Percentiles rank a stretch among this genome's conserved stretches.
phyloP scores from a whole-genome alignment of 1,140 invertebrate genomes.

The Meloidogyne exigua region DNA sequence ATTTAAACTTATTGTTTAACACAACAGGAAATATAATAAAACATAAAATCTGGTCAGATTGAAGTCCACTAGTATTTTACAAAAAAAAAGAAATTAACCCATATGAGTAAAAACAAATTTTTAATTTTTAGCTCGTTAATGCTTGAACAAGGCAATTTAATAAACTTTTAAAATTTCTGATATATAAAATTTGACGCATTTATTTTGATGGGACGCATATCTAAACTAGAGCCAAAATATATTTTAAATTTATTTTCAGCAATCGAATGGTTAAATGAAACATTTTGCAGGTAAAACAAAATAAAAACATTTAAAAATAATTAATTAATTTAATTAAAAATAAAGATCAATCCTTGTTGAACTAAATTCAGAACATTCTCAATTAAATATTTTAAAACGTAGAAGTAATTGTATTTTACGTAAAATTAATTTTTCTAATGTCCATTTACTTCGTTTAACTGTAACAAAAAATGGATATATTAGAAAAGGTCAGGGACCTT shows the following conservation, averaged over 20 bases:
- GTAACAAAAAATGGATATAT: slow-evolving; percentile 73
- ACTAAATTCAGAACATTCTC: slow-evolving; percentile 73
- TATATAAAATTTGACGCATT: too few species aligned
- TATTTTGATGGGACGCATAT: too few species aligned
- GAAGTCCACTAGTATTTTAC: too few species aligned
- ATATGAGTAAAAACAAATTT: too few species aligned
- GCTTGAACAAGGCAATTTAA: too few species aligned
- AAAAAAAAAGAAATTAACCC: too few species aligned
- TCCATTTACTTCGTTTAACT: slow-evolving; percentile 74
- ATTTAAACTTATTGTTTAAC: too few species aligned
- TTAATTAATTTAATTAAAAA: not conserved
- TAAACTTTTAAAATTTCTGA: too few species aligned
- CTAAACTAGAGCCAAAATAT: too few species aligned
- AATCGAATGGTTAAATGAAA: slow-evolving; percentile 86
- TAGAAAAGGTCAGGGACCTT: slow-evolving; percentile 73
- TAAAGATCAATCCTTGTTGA: slow-evolving; percentile 81
- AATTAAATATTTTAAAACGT: slow-evolving; percentile 76
- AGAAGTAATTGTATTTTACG: slow-evolving; percentile 68
- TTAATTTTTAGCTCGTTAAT: too few species aligned
- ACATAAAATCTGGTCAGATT: too few species aligned
- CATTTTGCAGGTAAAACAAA: slow-evolving; percentile 71
- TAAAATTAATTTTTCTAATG: slow-evolving; percentile 70
- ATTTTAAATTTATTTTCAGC: slow-evolving; percentile 34
- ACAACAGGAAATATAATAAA: too few species aligned
- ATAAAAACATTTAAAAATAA: not conserved